Evolutionary conservation across 2,797 vertebrate species (phyloP), one percentile per base, ranked within the genome.

Genomic region (Chiloscyllium punctatum): DNA sequence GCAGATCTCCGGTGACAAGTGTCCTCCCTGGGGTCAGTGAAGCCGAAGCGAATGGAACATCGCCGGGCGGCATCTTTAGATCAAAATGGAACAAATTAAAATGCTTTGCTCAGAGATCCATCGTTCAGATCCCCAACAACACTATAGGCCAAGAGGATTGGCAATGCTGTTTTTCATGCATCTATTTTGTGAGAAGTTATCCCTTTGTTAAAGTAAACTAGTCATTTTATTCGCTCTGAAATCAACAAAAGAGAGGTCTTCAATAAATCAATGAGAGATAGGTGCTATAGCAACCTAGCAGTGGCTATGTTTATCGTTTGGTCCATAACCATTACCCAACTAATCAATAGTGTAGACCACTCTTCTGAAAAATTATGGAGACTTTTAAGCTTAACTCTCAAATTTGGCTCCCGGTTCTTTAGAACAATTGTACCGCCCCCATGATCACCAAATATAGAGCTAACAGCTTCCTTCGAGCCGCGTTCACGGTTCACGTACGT

Each of bases 211-310:
- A 69, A 37, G 30, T 66, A 51, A 95, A 77, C 69, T 33, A 30
- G 91, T 30, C 92, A 48, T 72, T 48, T 90, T 72, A 71, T 94
- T 72, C 71, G 37, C 92, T 92, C 25, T 84, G 82, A 84, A 84
- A 84, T 92, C 62, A 66, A 92, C 53, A 69, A 69, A 68, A 68
- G 21, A 92, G 66, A 66, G 62, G n/a, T 68, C 7, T 69, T 74
- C 94, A 77, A 95, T 77, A 95, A 95, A 95, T 95, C 94, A 74
- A 95, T 95, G 71, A 77, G 71, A 77, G 94, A 95, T 95, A 95
- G 94, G 94, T 95, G 71, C 94, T 95, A 95, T 95, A 95, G 94
- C 94, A 95, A 95, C 94, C 69, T 95, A 53, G 42, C 71, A n/a
- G 48, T 48, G 69, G 94, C 48, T 74, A 33, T 33, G 42, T 72